Evolutionary conservation across 2,113 vertebrate species (phyloP), one percentile per base, ranked within the genome.

Genomic region (Strix uralensis): DNA sequence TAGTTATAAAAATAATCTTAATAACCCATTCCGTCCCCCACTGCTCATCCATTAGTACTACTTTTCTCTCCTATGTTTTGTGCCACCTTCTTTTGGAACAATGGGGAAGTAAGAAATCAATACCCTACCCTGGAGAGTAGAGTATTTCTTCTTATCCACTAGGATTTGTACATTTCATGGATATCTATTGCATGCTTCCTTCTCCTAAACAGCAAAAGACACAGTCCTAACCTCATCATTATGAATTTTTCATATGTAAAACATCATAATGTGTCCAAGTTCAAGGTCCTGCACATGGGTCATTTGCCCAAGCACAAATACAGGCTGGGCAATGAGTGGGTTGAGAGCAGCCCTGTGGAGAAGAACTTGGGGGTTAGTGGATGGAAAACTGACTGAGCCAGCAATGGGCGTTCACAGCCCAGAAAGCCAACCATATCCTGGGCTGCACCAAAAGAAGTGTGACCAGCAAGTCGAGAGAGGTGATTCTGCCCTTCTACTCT

Each of bases 371-470:
- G 4, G 4, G 3, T 7, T 30, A 18, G 47, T 51, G 36, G 17
- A 27, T 44, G 12, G 55, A n/a, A 77, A 49, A 27, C 4, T 47
- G 66, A 27, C 15, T 38, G 30, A 90, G 49, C 10, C 10, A 47
- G 46, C 46, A 58, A 11, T 10, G 17, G 9, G 7, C 2, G 1
- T 4, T 62, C 5, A 1, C 10, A 59, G 30, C 22, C 34, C 19
- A 21, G 46, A 40, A 63, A 26, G 22, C 15, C 38, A 23, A 4
- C 4, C 2, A 1, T 15, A 1, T 7, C 23, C 27, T 65, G 12
- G 27, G 13, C 11, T 44, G 16, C 1, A 2, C 44, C 46, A 21
- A 72, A 42, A 29, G 26, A 10, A 34, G 11, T 5, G 4, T 29
- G 44, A 22, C 10, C 30, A 71, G 34, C 21, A 22, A 9, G 4